Evolutionary conservation across 1,140 invertebrate species (phyloP).

Genomic region (Pseudachorutes palmiensis): DNA sequence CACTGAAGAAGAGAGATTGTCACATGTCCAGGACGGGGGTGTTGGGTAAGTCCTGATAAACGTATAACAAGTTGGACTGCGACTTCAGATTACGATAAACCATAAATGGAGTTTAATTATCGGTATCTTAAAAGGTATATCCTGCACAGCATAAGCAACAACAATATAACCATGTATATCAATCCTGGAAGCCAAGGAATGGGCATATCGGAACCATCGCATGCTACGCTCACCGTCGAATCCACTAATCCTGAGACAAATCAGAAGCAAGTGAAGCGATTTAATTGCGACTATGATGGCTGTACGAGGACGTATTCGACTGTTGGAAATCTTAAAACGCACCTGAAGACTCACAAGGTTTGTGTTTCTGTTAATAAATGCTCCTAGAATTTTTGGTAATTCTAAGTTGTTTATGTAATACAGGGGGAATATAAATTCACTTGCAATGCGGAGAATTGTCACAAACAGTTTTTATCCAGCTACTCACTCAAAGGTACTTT

Average conservation of each 20-base stretch:
- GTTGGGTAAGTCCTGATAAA: neutral
- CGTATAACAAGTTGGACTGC: too few species aligned
- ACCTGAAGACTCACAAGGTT: conserved; percentile 95
- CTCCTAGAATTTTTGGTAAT: conserved; percentile 4
- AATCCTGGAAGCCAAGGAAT: neutral
- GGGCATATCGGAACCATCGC: neutral
- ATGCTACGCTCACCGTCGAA: conserved; percentile 5
- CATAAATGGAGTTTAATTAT: neutral
- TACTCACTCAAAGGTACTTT: conserved; percentile 90
- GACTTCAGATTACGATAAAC: too few species aligned
- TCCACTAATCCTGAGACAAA: conserved; percentile 4
- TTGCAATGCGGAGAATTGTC: conserved; percentile 75
- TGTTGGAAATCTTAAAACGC: conserved; percentile 85
- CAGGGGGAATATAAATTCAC: conserved; percentile 89
- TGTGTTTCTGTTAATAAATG: too few species aligned
- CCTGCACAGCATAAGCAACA: too few species aligned
- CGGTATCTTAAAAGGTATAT: too few species aligned
- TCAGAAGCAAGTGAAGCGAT: conserved; percentile 16
- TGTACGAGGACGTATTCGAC: conserved; percentile 87
- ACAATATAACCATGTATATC: conserved; percentile 3
- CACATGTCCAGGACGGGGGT: neutral
- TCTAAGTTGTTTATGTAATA: conserved; percentile 42
- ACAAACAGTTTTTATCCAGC: conserved; percentile 87
- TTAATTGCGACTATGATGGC: conserved; percentile 72
- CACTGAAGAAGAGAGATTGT: neutral